These are phyloP conservation scores for Notodonta dromedarius DNA, from an alignment of 2,888 invertebrate species.

Conservation along the genomic window DNA sequence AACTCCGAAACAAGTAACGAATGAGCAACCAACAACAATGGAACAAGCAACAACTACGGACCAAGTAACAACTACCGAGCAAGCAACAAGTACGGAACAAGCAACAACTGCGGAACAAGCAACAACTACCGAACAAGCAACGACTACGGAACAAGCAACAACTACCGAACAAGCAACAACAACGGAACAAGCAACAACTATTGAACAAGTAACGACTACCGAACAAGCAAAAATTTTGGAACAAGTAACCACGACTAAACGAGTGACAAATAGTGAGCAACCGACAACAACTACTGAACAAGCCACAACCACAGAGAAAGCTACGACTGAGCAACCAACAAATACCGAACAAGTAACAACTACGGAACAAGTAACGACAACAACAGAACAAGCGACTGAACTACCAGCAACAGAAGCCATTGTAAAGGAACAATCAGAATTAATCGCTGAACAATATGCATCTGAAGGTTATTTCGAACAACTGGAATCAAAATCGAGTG, in stretches of 20 bases:
- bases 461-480: too few relatives aligned
- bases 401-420: background rate
- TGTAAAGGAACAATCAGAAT: background rate
- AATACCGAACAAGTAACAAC: background rate
- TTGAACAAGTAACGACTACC: slow-evolving; percentile 5
- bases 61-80: slow-evolving; percentile 5
- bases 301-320: too few relatives aligned
- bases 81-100: slow-evolving; percentile 4
- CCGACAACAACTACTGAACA: too few relatives aligned
- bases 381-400: too few relatives aligned
- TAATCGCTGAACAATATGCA: too few relatives aligned
- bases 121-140: background rate
- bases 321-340: background rate
- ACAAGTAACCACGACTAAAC: slow-evolving; percentile 13
- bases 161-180: slow-evolving; percentile 8
- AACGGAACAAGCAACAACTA: slow-evolving; percentile 5
- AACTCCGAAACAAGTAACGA: background rate
- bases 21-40: slow-evolving; percentile 5
- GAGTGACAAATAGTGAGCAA: too few relatives aligned
- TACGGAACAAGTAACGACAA: background rate
- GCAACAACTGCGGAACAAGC: slow-evolving; percentile 10
- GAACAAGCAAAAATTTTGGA: slow-evolving; percentile 5
- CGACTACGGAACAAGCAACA: background rate
- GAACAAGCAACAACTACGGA: slow-evolving; percentile 9
- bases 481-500: too few relatives aligned